Base-by-base conservation (phyloP, 2,797 vertebrate genomes). In the Gallinago solitaria region DNA sequence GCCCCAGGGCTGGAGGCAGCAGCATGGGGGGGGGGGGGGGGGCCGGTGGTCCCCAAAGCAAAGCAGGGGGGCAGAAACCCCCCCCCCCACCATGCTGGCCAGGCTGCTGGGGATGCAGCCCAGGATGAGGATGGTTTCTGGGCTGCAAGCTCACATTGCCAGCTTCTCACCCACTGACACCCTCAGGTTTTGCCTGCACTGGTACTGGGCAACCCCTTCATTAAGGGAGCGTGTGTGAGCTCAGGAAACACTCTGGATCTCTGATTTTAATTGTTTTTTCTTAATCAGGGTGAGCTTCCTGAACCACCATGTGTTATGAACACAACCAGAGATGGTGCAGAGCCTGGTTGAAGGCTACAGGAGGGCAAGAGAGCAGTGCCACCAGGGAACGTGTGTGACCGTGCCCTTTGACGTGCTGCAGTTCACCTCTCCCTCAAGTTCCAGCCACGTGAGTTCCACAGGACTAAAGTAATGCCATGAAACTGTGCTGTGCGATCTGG, bases 291-390 rank as follows among this genome's bases (percentile, higher is more conserved):
- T 73, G 48, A 53, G 16, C 4, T 74, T 12, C n/a, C 41, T 41
- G 12, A 61, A 67, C 16, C 16, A 8, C n/a, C 10, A 5, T 13
- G 30, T 6, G 1, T 45, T 39, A 19, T 3, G 56, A n/a, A 19
- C 30, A 39, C 30, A 51, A 41, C 10, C 41, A 30, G 75, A 53
- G 50, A 9, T 20, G 43, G 25, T 3, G 3, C 43, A n/a, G 54
- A 21, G 9, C 1, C 7, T 6, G 3, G 2, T 37, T 37, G 74
- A 19, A 12, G 1, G 4, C 11, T 8, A 12, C 0, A 2, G 39
- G 59, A 50, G 68, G 16, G 1, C 16, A 69, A 9, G 39, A 37
- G 20, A 51, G 21, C 14, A 1, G 5, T 65, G 54, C 20, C 32
- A 2, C 6, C 0, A 1, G 18, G 21, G 4, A 33, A 15, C 7